Conservation (phyloP, 2,797 vertebrate species). For the Enteromius viviparus region DNA sequence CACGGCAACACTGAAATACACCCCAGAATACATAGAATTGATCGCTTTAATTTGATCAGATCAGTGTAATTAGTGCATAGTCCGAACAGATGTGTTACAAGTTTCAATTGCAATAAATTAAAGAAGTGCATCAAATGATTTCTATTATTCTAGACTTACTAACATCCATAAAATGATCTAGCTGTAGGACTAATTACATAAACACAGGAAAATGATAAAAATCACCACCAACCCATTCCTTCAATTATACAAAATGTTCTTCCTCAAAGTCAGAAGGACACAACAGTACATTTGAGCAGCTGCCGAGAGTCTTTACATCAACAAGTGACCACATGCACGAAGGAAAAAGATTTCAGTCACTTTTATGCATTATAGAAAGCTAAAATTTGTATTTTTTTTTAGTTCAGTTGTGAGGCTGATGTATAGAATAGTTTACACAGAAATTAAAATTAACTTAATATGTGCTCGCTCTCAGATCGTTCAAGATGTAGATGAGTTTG, state of each 20-base stretch:
- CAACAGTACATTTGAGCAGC: constrained; percentile 13
- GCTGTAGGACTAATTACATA: neutral
- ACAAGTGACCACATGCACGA: constrained; percentile 22
- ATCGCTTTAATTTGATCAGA: constrained; percentile 23
- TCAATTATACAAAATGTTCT: neutral
- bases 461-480: neutral
- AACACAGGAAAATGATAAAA: neutral
- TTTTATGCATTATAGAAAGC: neutral
- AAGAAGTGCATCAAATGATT: constrained; percentile 10
- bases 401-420: neutral
- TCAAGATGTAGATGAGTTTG: neutral
- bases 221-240: constrained; percentile 8
- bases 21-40: neutral
- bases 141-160: constrained; percentile 4
- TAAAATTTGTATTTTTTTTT: too few relatives aligned
- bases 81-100: neutral
- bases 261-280: neutral
- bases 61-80: constrained; percentile 25
- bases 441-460: neutral
- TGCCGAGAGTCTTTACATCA: constrained; percentile 10
- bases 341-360: neutral
- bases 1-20: constrained; percentile 36
- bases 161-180: constrained; percentile 7
- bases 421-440: neutral
- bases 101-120: neutral